Evolutionary conservation across 2,888 invertebrate genomes (phyloP).

Genomic region (Harpalus rufipes): DNA sequence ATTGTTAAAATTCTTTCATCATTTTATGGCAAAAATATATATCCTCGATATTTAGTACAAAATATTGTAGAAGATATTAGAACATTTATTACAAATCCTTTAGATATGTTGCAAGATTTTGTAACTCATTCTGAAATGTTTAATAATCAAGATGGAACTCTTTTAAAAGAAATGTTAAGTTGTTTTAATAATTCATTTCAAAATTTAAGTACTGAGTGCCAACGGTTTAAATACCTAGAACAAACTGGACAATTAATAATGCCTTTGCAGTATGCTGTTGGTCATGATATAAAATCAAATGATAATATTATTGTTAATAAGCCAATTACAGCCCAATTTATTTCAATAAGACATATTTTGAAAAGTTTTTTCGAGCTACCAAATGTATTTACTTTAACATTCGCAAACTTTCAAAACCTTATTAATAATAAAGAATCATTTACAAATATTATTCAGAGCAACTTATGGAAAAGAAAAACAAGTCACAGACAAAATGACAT

Average conservation of each 20-base stretch:
- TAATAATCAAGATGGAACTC: not conserved
- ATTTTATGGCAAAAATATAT: slow-evolving; percentile 20
- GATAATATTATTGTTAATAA: not conserved
- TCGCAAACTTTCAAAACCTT: no score
- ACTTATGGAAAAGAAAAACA: no score
- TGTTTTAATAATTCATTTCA: slow-evolving; percentile 4
- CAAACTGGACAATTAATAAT: slow-evolving; percentile 1
- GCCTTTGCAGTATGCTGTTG: not conserved
- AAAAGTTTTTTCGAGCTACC: slow-evolving; percentile 4
- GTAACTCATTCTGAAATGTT: not conserved
- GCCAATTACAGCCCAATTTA: not conserved
- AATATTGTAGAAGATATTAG: slow-evolving; percentile 14
- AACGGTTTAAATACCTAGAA: not conserved
- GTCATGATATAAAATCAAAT: not conserved
- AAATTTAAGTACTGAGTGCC: not conserved
- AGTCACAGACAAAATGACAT: no score
- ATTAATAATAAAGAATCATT: no score
- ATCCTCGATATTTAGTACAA: slow-evolving; percentile 19
- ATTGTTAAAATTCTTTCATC: not conserved
- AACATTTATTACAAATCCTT: not conserved
- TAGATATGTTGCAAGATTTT: slow-evolving; percentile 2
- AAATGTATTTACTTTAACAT: not conserved
- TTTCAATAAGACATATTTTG: slow-evolving; percentile 2
- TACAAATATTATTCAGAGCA: no score
- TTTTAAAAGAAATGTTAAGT: not conserved